Evolutionary conservation across 2,888 invertebrate genomes (phyloP).

Genomic region (Tortrix viridana): DNA sequence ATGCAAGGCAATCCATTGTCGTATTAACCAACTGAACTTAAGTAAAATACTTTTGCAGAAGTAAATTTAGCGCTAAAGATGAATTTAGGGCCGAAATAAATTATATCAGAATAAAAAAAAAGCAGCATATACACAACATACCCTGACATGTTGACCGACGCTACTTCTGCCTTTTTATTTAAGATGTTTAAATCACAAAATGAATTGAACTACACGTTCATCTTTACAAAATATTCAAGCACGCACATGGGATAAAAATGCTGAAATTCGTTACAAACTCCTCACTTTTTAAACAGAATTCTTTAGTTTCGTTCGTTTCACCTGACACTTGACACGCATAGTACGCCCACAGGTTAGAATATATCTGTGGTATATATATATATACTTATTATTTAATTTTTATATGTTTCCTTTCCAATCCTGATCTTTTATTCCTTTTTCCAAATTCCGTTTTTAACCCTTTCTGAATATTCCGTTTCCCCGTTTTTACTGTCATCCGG

Average conservation of each 20-base stretch:
- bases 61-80: background rate
- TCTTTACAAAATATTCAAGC: background rate
- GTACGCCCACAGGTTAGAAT: too few relatives aligned
- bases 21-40: background rate
- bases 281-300: too few relatives aligned
- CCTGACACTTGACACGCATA: too few relatives aligned
- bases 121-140: constrained; percentile 52
- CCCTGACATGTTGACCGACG: constrained; percentile 63
- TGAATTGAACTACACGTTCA: background rate
- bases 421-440: too few relatives aligned
- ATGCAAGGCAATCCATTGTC: background rate
- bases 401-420: too few relatives aligned
- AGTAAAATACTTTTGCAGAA: background rate
- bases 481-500: too few relatives aligned
- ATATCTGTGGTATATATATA: too few relatives aligned
- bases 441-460: too few relatives aligned
- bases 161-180: constrained; percentile 17
- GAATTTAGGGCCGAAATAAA: background rate
- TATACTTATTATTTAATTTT: too few relatives aligned
- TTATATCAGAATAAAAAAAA: constrained; percentile 14
- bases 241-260: background rate
- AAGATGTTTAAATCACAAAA: background rate
- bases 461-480: too few relatives aligned
- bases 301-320: too few relatives aligned
- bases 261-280: background rate